A percentile compares a stretch with the other conserved stretches of the same genome.
Conservation (phyloP, 2,888 invertebrate genomes). For the Megaustenia siamemsis region DNA sequence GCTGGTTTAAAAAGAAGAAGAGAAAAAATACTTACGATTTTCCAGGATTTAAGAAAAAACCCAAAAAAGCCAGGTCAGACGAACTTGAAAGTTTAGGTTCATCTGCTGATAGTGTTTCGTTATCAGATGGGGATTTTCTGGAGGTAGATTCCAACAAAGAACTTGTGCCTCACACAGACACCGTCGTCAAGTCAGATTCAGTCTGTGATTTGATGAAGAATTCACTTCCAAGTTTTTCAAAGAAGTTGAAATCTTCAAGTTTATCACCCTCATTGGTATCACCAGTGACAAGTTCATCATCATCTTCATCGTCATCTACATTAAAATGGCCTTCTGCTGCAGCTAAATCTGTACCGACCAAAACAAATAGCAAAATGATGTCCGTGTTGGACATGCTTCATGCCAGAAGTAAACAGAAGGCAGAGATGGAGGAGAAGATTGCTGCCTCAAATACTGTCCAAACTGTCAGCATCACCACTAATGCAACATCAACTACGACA, state of each 20-base stretch:
- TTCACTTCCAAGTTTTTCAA: constrained; percentile 57
- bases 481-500: constrained; percentile 45
- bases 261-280: neutral
- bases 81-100: constrained; percentile 34
- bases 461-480: constrained; percentile 7
- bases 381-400: constrained; percentile 53
- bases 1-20: constrained; percentile 50
- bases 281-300: constrained; percentile 2
- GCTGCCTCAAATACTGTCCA: neutral
- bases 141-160: constrained; percentile 18
- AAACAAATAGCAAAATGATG: constrained; percentile 45
- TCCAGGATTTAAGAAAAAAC: constrained; percentile 57
- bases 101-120: constrained; percentile 48
- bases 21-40: constrained; percentile 57
- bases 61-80: constrained; percentile 44
- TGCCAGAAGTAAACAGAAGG: constrained; percentile 46
- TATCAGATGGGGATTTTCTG: constrained; percentile 38
- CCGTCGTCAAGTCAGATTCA: constrained; percentile 40
- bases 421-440: constrained; percentile 42
- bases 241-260: constrained; percentile 23
- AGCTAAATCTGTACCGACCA: neutral
- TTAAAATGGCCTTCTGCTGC: neutral
- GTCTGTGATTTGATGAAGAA: constrained; percentile 63
- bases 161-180: neutral
- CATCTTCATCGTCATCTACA: constrained; percentile 5